Base-by-base conservation (phyloP, 2,113 vertebrate genomes). In the Grallaria varia region DNA sequence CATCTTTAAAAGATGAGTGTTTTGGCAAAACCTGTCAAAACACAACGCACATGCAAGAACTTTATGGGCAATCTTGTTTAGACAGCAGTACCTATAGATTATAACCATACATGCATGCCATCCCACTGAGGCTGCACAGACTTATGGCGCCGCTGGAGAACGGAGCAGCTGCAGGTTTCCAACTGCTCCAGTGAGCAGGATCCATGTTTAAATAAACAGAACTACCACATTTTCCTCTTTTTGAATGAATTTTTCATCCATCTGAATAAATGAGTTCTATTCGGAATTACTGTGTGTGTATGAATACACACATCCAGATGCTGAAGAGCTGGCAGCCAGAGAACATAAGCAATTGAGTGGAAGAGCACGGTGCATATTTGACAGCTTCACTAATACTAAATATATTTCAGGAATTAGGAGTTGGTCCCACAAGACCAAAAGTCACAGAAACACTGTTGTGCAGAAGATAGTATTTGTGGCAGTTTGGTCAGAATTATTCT, bases 11-110 rank as follows among this genome's bases (percentile, higher is more conserved):
- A 87, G 66, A 80, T 4, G 4, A 9, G 19, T 84, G 37, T 67
- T 89, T 95, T 89, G 81, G 73, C 45, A 84, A 88, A 90, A 80
- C 17, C 16, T 75, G 40, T 28, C 59, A 90, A 35, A 84, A 59
- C 55, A 69, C 27, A 79, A 39, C 37, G 45, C 53, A 39, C 28
- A 72, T 73, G 75, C 25, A 71, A 59, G 35, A 63, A 35, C 20
- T 71, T 89, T 62, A 84, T 31, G 49, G 30, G 67, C 81, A 71
- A 68, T 73, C 84, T 84, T 52, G 47, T 21, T 55, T 47, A 87
- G 33, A 66, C 31, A 58, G 30, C 16, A 78, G 58, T 18, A 67
- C 14, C 13, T 50, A 58, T 23, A 81, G 83, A 71, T 81, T 75
- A 75, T 42, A 72, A 50, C 35, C 52, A 47, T 69, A 25, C 35